These are phyloP conservation scores for Acanthisitta chloris DNA, from an alignment of 2,113 vertebrate species.

Conservation along the genomic window DNA sequence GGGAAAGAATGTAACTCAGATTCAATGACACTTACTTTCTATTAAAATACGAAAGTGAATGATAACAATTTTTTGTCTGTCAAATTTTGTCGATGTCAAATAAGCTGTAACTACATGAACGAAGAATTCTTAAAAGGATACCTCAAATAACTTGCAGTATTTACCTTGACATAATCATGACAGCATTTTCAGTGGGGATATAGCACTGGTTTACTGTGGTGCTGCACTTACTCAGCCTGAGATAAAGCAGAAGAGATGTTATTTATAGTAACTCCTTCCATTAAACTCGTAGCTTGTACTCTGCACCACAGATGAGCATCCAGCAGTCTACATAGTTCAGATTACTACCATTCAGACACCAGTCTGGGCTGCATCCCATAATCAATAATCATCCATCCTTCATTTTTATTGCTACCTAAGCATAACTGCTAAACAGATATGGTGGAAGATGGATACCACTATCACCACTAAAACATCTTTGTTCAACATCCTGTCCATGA, in stretches of 20 bases:
- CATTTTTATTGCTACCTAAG: conserved; percentile 45
- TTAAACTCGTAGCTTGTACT: neutral
- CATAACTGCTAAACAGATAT: neutral
- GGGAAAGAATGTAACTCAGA: neutral
- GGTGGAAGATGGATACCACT: neutral
- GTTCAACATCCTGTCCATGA: neutral
- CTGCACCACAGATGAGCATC: neutral
- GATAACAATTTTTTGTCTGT: neutral
- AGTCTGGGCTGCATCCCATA: conserved; percentile 22
- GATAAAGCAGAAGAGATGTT: neutral
- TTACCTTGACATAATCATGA: neutral
- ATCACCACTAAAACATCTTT: neutral
- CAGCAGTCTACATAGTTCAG: neutral
- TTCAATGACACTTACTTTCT: neutral
- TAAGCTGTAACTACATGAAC: neutral
- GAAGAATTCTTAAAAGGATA: neutral
- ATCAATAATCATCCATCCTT: conserved; percentile 41
- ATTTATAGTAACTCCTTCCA: conserved; percentile 35
- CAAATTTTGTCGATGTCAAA: neutral
- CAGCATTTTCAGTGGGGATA: neutral
- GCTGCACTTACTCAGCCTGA: neutral
- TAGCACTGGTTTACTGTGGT: neutral
- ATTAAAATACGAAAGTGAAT: neutral
- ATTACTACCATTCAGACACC: conserved; percentile 16
- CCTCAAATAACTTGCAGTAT: neutral